Conservation (phyloP, 1,140 invertebrate genomes). For the Medauroidea extradentata region DNA sequence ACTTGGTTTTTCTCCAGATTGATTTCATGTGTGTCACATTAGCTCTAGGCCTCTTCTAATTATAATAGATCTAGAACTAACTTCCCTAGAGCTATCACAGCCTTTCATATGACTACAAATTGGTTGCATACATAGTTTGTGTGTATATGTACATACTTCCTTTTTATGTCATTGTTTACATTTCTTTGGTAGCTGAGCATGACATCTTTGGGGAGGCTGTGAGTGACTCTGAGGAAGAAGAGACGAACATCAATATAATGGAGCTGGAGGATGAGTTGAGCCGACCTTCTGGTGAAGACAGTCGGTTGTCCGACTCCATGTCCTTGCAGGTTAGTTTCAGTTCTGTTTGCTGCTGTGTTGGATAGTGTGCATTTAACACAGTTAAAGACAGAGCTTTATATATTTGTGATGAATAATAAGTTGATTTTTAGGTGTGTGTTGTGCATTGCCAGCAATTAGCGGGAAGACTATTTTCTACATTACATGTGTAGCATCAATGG, state of each 20-base stretch:
- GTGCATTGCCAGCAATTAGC: too few relatives aligned
- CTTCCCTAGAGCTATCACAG: neutral
- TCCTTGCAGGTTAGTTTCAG: slow-evolving; percentile 63
- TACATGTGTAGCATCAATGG: too few relatives aligned
- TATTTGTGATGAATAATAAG: too few relatives aligned
- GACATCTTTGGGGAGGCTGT: slow-evolving; percentile 87
- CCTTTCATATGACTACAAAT: neutral
- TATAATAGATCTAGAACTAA: neutral
- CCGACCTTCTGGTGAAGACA: slow-evolving; percentile 67
- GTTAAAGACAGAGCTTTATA: too few relatives aligned
- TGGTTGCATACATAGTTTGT: neutral
- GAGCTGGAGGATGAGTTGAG: slow-evolving; percentile 73
- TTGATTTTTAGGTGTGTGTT: too few relatives aligned
- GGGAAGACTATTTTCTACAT: too few relatives aligned
- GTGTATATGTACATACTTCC: neutral
- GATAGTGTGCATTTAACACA: too few relatives aligned
- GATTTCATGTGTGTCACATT: too few relatives aligned
- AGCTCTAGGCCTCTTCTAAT: neutral
- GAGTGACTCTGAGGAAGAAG: slow-evolving; percentile 77
- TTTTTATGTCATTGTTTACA: neutral
- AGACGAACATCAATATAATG: slow-evolving; percentile 63
- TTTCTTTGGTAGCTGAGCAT: slow-evolving; percentile 55
- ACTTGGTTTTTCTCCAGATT: too few relatives aligned
- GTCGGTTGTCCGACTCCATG: slow-evolving; percentile 68
- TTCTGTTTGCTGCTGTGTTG: too few relatives aligned